Base-by-base conservation (phyloP, 2,113 vertebrate genomes). In the Siniperca chuatsi region DNA sequence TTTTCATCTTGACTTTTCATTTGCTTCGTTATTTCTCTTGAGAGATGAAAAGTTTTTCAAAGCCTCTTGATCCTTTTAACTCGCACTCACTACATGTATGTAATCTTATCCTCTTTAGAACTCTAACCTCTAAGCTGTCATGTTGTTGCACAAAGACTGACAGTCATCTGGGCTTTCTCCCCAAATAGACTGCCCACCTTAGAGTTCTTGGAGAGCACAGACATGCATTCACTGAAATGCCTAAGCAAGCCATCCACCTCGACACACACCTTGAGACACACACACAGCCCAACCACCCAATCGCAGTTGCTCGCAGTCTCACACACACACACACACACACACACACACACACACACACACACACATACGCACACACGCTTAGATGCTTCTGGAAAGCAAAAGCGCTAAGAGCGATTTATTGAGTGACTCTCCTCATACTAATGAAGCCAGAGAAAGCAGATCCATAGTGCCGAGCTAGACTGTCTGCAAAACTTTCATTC, bases 41-140 rank as follows among this genome's bases (percentile, higher is more conserved):
- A 61, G 69, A 46, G 11, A 16, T 21, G 11, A 57, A 15, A 46
- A 5, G 35, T 58, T 44, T 61, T 10, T 18, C 15, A 70, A 0
- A 21, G n/a, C 33, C 20, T 8, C 29, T 48, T 57, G 48, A 50
- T 29, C 37, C 2, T 29, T 75, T 58, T 35, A 64, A 58, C 33
- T 44, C 29, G 35, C 25, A 58, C 33, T 44, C 29, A 46, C 25
- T 61, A n/a, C n/a, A 33, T 58, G 65, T 16, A 33, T 4, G 58
- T 20, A 35, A 20, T 3, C 6, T 12, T 25, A 8, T 25, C 37
- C 8, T n/a, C 69, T 46, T 70, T 10, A 54, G 10, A 69, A 50
- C 20, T 66, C 33, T n/a, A 20, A 55, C 77, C 52, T 80, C 50
- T 29, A 21, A 70, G 60, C 77, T 76, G 54, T 33, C 57, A 25